Base-by-base conservation (phyloP, 2,888 invertebrate genomes). In the Geotrupes spiniger region DNA sequence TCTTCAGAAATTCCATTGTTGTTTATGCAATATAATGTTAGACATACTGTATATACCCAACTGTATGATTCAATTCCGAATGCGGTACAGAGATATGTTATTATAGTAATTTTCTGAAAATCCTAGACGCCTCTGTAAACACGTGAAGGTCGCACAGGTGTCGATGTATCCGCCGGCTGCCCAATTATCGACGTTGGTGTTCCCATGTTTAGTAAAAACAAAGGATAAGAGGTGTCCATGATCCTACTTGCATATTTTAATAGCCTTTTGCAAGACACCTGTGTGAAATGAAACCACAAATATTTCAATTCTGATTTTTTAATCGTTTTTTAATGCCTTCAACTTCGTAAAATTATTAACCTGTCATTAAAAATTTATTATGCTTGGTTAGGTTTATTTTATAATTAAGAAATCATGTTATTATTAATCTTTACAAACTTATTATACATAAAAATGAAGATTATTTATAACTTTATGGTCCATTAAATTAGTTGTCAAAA, bases 141-240 rank as follows among this genome's bases (percentile, higher is more conserved):
- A 49, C 42, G 43, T 39, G 55, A 55, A 57, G 59, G 59, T 60
- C 61, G 46, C 47, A 53, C 56, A 59, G 59, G 61, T 61, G 62
- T 60, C 59, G 59, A 58, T 59, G 53, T 51, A 56, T 59, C 60
- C 59, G 27, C 41, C 55, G 53, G 57, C 58, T 41, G 50, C 48
- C 46, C 52, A 41, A 52, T 52, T 52, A 52, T 54, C 54, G 43
- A 52, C 54, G 52, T 54, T 52, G 54, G 54, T 54, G 54, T 54
- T 49, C 53, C 44, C 45, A 1, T 14, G 15, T 33, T 33, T 33
- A 9, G 33, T 33, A 45, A 50, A 49, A 48, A 48, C 51, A 51
- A 42, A 53, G 43, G 44, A 46, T 41, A 42, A n/a, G 33, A n/a
- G 33, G 33, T 33, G 33, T 33, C 9, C 33, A 15, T 14, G 49